A percentile compares a stretch with the other conserved stretches of the same genome.
These are phyloP conservation scores for Ptychoptera albimana DNA, from an alignment of 2,888 invertebrate species.

Conservation along the genomic window DNA sequence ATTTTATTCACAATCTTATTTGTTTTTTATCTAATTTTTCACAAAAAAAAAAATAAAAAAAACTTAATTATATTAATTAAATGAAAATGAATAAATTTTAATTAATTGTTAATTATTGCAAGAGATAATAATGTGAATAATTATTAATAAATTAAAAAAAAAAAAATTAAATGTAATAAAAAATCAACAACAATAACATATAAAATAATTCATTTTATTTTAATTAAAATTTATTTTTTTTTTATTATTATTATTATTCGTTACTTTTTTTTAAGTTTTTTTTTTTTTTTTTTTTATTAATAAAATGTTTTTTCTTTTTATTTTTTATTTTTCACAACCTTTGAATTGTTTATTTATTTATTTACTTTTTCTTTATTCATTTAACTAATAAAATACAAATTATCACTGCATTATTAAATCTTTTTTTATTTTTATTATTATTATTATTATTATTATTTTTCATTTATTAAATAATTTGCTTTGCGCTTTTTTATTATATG, in stretches of 20 bases:
- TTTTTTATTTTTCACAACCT: neutral
- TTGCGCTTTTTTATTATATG: conserved; percentile 1
- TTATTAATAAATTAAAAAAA: too few relatives aligned
- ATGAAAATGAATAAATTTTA: too few relatives aligned
- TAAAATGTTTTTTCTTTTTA: neutral
- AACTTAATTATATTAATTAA: too few relatives aligned
- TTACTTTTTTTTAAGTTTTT: conserved; percentile 3
- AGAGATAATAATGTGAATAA: too few relatives aligned
- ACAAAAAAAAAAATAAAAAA: too few relatives aligned
- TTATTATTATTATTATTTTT: neutral
- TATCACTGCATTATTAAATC: neutral
- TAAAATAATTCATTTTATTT: too few relatives aligned
- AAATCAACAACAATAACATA: too few relatives aligned
- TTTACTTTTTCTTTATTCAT: neutral
- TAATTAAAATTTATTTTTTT: conserved; percentile 1
- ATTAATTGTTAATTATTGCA: too few relatives aligned
- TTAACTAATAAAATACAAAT: neutral
- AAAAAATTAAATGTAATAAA: too few relatives aligned
- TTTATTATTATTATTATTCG: conserved; percentile 4
- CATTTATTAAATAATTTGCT: neutral
- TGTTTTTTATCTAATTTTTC: too few relatives aligned
- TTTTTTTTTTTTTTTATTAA: conserved; percentile 1
- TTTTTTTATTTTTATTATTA: neutral
- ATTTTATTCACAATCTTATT: too few relatives aligned
- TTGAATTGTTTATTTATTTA: conserved; percentile 1